Evolutionary conservation across 2,888 invertebrate genomes (phyloP).

Genomic region (Saturnia japonica): DNA sequence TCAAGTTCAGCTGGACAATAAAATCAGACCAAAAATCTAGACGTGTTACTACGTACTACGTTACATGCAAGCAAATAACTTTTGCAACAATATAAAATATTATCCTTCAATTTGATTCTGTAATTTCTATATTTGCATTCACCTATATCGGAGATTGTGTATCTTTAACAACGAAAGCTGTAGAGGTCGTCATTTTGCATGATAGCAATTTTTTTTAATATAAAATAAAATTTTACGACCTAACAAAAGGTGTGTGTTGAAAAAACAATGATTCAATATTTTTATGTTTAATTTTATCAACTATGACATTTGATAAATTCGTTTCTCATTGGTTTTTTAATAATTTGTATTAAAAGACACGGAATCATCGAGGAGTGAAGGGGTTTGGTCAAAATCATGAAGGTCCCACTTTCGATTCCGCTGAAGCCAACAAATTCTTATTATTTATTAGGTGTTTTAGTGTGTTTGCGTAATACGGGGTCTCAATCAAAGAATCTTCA

Average conservation of each 20-base stretch:
- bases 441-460: background rate
- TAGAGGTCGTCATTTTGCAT: background rate
- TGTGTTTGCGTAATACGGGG: background rate
- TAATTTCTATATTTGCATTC: background rate
- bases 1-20: background rate
- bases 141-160: background rate
- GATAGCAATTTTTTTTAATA: background rate
- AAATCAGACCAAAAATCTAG: background rate
- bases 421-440: background rate
- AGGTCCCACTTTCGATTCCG: background rate
- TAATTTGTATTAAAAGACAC: background rate
- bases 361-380: background rate
- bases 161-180: background rate
- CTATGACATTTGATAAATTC: background rate
- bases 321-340: background rate
- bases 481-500: background rate
- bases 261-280: background rate
- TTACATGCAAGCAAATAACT: background rate
- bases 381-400: background rate
- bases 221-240: background rate
- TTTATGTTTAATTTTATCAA: background rate
- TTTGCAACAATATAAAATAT: background rate
- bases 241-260: background rate
- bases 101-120: constrained; percentile 1
- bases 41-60: background rate